phyloP scores from a whole-genome alignment of 35 echinoderm and acorn worm genomes.

The Heliocidaris erythrogramma region DNA sequence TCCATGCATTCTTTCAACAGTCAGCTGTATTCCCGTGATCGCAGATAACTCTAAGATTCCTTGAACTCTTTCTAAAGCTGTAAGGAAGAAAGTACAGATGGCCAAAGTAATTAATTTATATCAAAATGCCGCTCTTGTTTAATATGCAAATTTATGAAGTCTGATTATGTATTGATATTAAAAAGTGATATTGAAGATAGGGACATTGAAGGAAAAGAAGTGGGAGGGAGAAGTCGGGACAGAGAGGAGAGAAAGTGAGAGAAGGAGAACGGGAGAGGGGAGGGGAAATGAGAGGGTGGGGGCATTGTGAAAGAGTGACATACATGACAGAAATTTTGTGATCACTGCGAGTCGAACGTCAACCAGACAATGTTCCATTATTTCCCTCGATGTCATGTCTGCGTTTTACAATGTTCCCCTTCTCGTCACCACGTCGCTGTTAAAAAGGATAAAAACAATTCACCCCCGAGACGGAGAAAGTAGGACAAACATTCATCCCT shows the following conservation, averaged over 20 bases:
- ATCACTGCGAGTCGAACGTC: background rate
- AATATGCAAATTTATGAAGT: too few relatives aligned
- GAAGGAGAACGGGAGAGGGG: background rate
- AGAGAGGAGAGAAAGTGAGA: background rate
- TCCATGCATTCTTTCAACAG: constrained; percentile 12
- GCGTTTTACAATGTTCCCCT: too few relatives aligned
- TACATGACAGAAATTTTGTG: background rate
- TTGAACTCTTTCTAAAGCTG: constrained; percentile 61
- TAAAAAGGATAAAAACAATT: background rate
- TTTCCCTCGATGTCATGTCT: background rate
- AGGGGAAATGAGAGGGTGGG: background rate
- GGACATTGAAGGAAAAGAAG: too few relatives aligned
- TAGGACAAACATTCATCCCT: background rate
- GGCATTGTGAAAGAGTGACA: background rate
- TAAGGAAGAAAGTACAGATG: background rate
- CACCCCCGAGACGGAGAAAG: constrained; percentile 7
- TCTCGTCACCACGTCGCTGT: background rate
- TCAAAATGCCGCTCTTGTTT: background rate
- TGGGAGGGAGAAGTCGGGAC: too few relatives aligned
- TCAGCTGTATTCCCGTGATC: background rate
- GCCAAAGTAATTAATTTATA: background rate
- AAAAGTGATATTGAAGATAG: too few relatives aligned
- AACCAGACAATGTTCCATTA: background rate
- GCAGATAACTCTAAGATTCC: constrained; percentile 47
- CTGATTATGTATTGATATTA: too few relatives aligned